Percentiles rank a stretch among this genome's conserved stretches.
phyloP scores from a whole-genome alignment of 2,888 invertebrate species.

The Gisinianus flammeolus region DNA sequence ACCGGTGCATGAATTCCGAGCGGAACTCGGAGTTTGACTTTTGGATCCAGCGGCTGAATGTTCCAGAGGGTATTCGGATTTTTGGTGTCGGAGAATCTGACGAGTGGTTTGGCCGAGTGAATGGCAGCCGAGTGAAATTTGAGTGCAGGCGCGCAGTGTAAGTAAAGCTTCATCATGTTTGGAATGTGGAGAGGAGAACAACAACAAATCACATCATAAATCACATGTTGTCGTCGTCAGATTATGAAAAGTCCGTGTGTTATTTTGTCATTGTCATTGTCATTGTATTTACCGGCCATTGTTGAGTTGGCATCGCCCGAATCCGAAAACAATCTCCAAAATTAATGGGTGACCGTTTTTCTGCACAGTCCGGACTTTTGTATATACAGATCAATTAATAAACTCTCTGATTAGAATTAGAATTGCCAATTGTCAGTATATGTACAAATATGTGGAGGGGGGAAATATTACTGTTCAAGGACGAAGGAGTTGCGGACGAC shows the following conservation, averaged over 20 bases:
- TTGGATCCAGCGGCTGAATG: slow-evolving; percentile 47
- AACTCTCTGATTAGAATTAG: not conserved
- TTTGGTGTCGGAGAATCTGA: slow-evolving; percentile 53
- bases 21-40: slow-evolving; percentile 45
- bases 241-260: not conserved
- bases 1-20: slow-evolving; percentile 53
- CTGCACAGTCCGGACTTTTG: slow-evolving; percentile 37
- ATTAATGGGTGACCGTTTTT: slow-evolving; percentile 22
- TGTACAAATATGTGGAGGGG: too few relatives aligned
- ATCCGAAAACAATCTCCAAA: slow-evolving; percentile 56
- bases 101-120: slow-evolving; percentile 54
- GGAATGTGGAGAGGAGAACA: too few relatives aligned
- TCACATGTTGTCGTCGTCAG: not conserved
- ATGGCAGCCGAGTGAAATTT: slow-evolving; percentile 47
- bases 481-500: slow-evolving; percentile 56
- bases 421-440: not conserved
- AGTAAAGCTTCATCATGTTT: slow-evolving; percentile 51
- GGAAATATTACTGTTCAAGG: slow-evolving; percentile 52
- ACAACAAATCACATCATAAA: too few relatives aligned
- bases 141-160: slow-evolving; percentile 54
- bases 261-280: not conserved
- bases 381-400: not conserved
- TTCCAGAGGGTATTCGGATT: slow-evolving; percentile 54
- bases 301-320: slow-evolving; percentile 44
- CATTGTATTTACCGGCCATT: slow-evolving; percentile 34